Conservation (phyloP, 2,888 invertebrate genomes). For the Napeogenes sylphis region DNA sequence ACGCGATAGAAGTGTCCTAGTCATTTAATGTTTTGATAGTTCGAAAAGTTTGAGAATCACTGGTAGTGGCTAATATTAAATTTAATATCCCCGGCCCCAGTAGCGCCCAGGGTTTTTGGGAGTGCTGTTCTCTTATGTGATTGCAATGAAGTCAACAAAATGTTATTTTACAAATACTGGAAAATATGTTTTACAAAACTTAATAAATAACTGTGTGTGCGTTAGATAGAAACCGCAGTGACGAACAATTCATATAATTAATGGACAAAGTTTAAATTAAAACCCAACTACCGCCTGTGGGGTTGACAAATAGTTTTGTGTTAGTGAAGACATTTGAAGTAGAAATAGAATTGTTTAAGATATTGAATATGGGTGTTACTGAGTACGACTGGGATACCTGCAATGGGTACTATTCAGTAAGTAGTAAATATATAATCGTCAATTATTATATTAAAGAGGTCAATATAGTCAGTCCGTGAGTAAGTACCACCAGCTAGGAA, state of each 20-base stretch:
- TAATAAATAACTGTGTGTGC: constrained; percentile 65
- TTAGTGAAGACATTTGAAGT: constrained; percentile 39
- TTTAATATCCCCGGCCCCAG: constrained; percentile 73
- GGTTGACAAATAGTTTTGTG: constrained; percentile 34
- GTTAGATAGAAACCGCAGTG: constrained; percentile 57
- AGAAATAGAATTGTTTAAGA: constrained; percentile 39
- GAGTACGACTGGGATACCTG: constrained; percentile 72
- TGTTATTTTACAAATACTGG: constrained; percentile 50
- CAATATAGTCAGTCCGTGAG: no score
- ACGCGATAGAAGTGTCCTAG: neutral
- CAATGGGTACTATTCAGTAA: constrained; percentile 71
- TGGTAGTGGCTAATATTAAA: constrained; percentile 71
- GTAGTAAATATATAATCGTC: constrained; percentile 34
- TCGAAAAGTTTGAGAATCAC: constrained; percentile 58
- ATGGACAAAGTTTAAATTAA: constrained; percentile 29
- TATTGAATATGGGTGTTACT: constrained; percentile 69
- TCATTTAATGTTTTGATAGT: neutral
- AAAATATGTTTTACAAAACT: constrained; percentile 48
- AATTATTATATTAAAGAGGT: no score
- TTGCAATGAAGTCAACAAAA: constrained; percentile 61
- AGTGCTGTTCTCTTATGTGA: constrained; percentile 49
- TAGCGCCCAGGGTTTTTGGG: constrained; percentile 63
- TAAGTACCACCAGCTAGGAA: no score
- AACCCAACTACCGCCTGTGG: constrained; percentile 27
- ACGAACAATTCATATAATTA: constrained; percentile 38